Evolutionary conservation across 2,888 invertebrate genomes (phyloP), one percentile per base, ranked within the genome.

Genomic region (Amphipoea lucens): DNA sequence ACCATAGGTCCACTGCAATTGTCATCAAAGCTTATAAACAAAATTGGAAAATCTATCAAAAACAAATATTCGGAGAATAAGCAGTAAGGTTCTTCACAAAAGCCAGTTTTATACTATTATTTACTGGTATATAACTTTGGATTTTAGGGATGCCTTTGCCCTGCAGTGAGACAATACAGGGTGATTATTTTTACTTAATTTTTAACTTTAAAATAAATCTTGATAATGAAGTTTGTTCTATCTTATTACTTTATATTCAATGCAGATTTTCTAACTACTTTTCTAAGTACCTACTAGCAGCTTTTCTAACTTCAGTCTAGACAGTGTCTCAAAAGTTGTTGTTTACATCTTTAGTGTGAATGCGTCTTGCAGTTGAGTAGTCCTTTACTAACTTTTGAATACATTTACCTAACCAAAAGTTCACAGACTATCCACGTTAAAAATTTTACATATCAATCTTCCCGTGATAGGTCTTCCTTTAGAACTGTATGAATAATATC

Each of bases 231-330:
- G 20, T 82, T 74, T 79, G 66, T 67, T 74, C 12, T 57, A 51
- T 65, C 48, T 48, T 67, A 74, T 29, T 36, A 79, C 42, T 69
- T 77, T 29, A 66, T 14, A 85, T 73, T 73, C 14, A 68, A 68
- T 57, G 74, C 76, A 68, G 45, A 20, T 48, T 66, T 57, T 42
- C 57, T 60, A 70, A 73, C 74, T 65, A 66, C 40, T 4, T 63
- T 36, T 23, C 23, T 23, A 57, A 57, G 57, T 57, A 29, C 14
- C 9, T n/a, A n/a, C 40, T 45, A 63, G 17, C 36, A 63, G 63
- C 17, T 67, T 73, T 71, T 65, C 73, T 65, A 76, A 78, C 77
- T 83, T 77, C n/a, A 68, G 83, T 83, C 83, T 78, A 85, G 86
- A 83, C 78, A 65, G 60, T 69, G 36, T 78, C 83, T 86, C 71